A percentile compares a stretch with the other conserved stretches of the same genome.
Evolutionary conservation across 2,797 vertebrate genomes (phyloP).

Genomic region (Pangasius krempfi): DNA sequence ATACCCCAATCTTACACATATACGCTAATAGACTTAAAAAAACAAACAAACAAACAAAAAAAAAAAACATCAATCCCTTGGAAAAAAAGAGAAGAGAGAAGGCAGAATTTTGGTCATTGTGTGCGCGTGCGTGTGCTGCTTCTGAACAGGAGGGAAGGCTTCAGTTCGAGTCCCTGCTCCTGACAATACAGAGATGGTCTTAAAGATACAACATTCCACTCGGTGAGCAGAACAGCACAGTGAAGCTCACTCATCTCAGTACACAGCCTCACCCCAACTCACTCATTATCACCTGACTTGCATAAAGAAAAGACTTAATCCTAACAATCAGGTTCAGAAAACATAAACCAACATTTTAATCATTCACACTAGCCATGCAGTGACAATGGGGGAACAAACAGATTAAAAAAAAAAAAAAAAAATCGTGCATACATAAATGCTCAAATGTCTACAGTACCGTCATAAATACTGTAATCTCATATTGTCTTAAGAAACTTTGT

Average conservation of each 20-base stretch:
- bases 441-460: conserved; percentile 54
- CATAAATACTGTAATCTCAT: conserved; percentile 67
- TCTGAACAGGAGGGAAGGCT: conserved; percentile 68
- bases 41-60: neutral
- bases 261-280: conserved; percentile 29
- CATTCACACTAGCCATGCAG: conserved; percentile 41
- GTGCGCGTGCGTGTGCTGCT: conserved; percentile 54
- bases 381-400: conserved; percentile 55
- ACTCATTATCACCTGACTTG: conserved; percentile 40
- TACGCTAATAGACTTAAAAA: conserved; percentile 53
- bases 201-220: conserved; percentile 33
- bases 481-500: conserved; percentile 31
- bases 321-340: neutral
- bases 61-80: conserved; percentile 57
- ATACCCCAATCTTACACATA: conserved; percentile 19
- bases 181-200: conserved; percentile 46
- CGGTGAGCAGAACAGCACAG: conserved; percentile 16
- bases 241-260: neutral
- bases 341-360: conserved; percentile 14
- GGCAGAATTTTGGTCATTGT: conserved; percentile 80
- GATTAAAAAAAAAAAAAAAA: neutral
- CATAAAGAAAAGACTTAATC: conserved; percentile 45
- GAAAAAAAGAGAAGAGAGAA: conserved; percentile 54
- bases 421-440: conserved; percentile 54
- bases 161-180: conserved; percentile 36